Evolutionary conservation across 2,797 vertebrate genomes (phyloP).

Genomic region (Falco cherrug): DNA sequence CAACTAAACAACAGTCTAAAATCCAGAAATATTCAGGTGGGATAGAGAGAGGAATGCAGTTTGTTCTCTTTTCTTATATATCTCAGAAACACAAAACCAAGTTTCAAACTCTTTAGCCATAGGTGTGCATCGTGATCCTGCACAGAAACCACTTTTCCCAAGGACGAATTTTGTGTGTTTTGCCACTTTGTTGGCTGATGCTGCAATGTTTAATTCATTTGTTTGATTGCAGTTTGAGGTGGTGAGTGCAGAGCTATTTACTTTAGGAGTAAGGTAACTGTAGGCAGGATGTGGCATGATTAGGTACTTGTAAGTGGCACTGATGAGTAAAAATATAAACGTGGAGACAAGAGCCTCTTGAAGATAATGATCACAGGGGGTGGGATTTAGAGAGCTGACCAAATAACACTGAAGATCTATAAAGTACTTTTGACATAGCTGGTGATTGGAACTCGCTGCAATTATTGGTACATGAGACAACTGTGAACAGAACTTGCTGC

Average conservation of each 20-base stretch:
- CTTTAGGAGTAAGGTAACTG: neutral
- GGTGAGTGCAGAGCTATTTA: neutral
- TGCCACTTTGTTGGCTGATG: neutral
- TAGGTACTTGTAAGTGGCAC: neutral
- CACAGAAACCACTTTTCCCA: neutral
- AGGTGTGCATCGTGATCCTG: neutral
- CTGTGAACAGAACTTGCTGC: neutral
- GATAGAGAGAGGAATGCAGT: neutral
- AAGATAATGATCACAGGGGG: constrained; percentile 25
- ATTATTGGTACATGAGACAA: neutral
- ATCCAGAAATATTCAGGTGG: neutral
- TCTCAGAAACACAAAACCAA: neutral
- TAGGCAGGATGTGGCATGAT: neutral
- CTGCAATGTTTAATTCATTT: constrained; percentile 1
- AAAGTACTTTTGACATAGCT: constrained; percentile 35
- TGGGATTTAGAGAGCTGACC: constrained; percentile 12
- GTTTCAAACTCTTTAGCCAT: neutral
- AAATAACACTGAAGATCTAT: neutral
- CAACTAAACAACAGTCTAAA: neutral
- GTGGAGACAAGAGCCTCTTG: neutral
- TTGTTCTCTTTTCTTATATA: neutral
- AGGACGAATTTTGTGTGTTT: neutral
- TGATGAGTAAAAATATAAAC: constrained; percentile 1
- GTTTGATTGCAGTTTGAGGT: neutral
- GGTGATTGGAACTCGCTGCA: neutral